Conservation (phyloP, 2,797 vertebrate species). For the Chiroxiphia lanceolata region DNA sequence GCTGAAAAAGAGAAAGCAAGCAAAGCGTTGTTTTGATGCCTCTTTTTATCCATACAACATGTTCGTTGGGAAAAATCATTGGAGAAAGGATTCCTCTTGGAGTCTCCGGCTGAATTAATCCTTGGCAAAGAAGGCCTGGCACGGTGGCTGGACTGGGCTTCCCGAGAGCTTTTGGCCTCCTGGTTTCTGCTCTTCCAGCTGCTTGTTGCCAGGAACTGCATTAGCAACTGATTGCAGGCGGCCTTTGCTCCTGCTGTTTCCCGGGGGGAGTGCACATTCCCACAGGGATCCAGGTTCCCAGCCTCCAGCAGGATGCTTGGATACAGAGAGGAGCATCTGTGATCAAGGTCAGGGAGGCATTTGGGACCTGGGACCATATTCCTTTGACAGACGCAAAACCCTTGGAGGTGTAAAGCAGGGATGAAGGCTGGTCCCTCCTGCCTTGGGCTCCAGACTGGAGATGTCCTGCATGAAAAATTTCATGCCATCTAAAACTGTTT, state of each 20-base stretch:
- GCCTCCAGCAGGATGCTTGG: rapidly evolving
- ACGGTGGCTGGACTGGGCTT: neutral
- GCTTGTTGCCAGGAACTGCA: neutral
- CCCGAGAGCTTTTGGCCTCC: neutral
- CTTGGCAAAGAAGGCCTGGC: neutral
- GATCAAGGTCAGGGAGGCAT: neutral
- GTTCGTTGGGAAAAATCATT: neutral
- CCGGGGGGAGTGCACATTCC: neutral
- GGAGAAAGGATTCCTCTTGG: neutral
- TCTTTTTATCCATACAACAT: neutral
- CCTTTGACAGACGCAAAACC: rapidly evolving
- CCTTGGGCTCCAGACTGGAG: neutral
- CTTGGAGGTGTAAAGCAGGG: neutral
- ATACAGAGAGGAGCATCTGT: neutral
- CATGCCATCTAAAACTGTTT: neutral
- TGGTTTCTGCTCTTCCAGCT: neutral
- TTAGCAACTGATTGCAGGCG: neutral
- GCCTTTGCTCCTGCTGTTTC: neutral
- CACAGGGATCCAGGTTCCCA: neutral
- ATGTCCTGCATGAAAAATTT: neutral
- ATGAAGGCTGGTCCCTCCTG: neutral
- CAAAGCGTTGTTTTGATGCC: rapidly evolving
- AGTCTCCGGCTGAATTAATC: neutral
- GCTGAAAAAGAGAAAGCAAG: neutral
- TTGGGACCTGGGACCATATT: rapidly evolving